Evolutionary conservation across 2,888 invertebrate species (phyloP), one percentile per base, ranked within the genome.

Genomic region (Liposcelis brunnea): DNA sequence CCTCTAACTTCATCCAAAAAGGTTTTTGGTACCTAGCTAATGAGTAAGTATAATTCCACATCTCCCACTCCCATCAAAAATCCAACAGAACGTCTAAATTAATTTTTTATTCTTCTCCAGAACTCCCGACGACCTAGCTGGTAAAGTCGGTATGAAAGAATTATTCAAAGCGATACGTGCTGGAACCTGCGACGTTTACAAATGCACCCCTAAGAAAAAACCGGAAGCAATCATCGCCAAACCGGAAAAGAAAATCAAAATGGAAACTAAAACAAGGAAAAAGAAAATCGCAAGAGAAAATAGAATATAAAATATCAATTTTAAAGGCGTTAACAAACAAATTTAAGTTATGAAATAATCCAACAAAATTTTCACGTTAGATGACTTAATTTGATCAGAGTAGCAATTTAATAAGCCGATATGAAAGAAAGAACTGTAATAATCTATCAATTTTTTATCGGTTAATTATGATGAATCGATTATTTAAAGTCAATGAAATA

Each of bases 131-230:
- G 53, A 55, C 32, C 52, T 54, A 40, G 58, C 59, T n/a, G 55
- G 52, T 43, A 55, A 56, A 45, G 56, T 58, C 47, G 62, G 58
- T 6, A 55, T 63, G 19, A 52, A 53, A 16, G 58, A 59, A 47
- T 53, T 63, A 43, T 61, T 63, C 49, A 55, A 54, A 38, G 61
- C 61, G 3, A 59, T 58, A 32, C 58, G 57, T 51, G 56, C 55
- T 43, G 58, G 57, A 51, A 53, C 61, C 42, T 63, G 63, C 50
- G 50, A 52, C 45, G 50, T 49, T 44, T 56, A 61, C 49, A 52
- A 50, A 26, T 63, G 63, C 49, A 52, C 43, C 50, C 14, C 34
- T 16, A 19, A 16, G 5, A 31, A 38, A 37, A 45, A 11, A 47
- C 18, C 43, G 26, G 26, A 26, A 26, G 26, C 14, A 35, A n/a